Evolutionary conservation across 2,113 vertebrate genomes (phyloP).

Genomic region (Xiphorhynchus elegans): DNA sequence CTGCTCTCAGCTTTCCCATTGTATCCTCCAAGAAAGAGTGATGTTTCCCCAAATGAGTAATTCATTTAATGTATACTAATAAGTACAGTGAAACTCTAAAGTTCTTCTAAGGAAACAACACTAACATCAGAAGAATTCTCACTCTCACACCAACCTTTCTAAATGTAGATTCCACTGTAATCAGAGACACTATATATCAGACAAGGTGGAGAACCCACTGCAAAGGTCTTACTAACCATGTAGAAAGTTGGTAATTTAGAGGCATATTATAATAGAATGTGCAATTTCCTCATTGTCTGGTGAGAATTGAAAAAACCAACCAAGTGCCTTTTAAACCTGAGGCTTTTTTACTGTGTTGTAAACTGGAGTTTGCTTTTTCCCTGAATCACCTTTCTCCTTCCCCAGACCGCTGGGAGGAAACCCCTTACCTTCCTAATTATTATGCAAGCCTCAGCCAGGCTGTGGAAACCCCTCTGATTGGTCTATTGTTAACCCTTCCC

Average conservation of each 20-base stretch:
- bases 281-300: background rate
- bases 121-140: fast-evolving
- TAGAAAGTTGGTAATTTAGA: background rate
- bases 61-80: background rate
- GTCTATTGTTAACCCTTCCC: too few relatives aligned
- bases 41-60: background rate
- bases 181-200: background rate
- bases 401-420: too few relatives aligned
- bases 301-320: background rate
- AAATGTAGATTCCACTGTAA: background rate
- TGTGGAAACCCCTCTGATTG: too few relatives aligned
- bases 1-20: background rate
- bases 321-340: too few relatives aligned
- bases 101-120: background rate
- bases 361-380: too few relatives aligned
- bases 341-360: too few relatives aligned
- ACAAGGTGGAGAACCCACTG: background rate
- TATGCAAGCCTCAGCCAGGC: too few relatives aligned
- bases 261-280: background rate
- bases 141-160: background rate
- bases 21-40: background rate
- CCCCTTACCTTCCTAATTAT: too few relatives aligned
- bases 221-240: background rate
- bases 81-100: background rate
- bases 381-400: too few relatives aligned